Percentiles rank a stretch among this genome's conserved stretches.
Evolutionary conservation across 2,113 vertebrate genomes (phyloP).

Genomic region (Mesitornis unicolor): DNA sequence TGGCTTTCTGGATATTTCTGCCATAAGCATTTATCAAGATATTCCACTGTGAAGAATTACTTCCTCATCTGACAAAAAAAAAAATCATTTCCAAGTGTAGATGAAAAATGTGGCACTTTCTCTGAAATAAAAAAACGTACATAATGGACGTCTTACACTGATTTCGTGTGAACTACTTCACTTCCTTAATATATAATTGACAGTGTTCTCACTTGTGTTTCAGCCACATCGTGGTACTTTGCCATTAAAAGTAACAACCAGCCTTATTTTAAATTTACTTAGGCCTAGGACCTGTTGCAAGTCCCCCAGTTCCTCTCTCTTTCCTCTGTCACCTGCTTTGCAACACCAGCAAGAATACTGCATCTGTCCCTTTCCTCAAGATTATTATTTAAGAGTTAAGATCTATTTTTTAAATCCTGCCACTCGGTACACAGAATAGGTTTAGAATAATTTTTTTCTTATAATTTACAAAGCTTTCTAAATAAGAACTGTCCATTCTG

Average conservation of each 20-base stretch:
- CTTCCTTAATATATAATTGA: background rate
- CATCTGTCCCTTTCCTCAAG: background rate
- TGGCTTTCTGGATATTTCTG: conserved; percentile 34
- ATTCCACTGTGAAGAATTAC: conserved; percentile 2
- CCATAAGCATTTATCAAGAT: conserved; percentile 48
- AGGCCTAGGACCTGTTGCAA: background rate
- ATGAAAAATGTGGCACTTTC: conserved; percentile 36
- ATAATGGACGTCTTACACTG: background rate
- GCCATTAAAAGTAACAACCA: background rate
- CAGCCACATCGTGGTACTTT: background rate
- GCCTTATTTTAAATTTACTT: background rate
- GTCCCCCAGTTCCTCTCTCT: background rate
- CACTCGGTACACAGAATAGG: background rate
- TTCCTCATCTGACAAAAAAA: conserved; percentile 33
- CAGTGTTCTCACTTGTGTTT: background rate
- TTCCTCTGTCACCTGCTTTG: background rate
- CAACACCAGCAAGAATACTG: background rate
- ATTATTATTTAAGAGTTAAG: background rate
- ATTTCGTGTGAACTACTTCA: background rate
- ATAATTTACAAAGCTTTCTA: background rate
- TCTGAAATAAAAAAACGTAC: background rate
- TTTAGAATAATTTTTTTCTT: background rate
- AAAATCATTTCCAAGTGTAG: conserved; percentile 21
- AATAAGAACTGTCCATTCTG: background rate
- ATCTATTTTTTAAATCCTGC: background rate